Percentiles rank a stretch among this genome's conserved stretches.
Conservation (phyloP, 2,888 invertebrate genomes). For the Drosophila leonis region DNA sequence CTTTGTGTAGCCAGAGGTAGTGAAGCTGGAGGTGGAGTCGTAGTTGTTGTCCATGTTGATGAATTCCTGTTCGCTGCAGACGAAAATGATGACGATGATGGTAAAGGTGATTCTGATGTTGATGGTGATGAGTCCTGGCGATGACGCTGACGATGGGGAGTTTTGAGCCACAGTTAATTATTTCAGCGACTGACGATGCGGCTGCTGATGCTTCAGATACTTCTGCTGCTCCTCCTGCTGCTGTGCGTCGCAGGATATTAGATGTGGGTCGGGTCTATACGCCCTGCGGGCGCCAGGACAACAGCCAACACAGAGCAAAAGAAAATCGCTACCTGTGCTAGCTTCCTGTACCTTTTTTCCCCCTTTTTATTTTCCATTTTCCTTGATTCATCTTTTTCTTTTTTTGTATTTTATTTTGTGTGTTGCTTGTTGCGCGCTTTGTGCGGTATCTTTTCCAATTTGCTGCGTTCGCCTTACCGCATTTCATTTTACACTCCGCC, state of each 20-base stretch:
- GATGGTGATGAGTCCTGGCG: conserved; percentile 15
- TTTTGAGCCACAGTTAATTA: conserved; percentile 66
- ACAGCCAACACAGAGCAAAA: neutral
- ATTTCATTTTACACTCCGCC: conserved; percentile 17
- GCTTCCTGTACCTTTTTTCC: conserved; percentile 14
- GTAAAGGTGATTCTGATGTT: conserved; percentile 26
- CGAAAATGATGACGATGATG: conserved; percentile 24
- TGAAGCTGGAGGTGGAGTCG: conserved; percentile 13
- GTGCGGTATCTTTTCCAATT: conserved; percentile 61
- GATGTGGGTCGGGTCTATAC: conserved; percentile 37
- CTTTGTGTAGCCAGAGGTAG: conserved; percentile 5
- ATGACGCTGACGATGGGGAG: conserved; percentile 19
- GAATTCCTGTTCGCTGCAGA: conserved; percentile 63
- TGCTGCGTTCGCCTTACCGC: conserved; percentile 43
- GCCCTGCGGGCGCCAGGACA: conserved; percentile 29
- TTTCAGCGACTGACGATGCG: conserved; percentile 60
- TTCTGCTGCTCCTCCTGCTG: conserved; percentile 10
- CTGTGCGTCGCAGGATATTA: conserved; percentile 68
- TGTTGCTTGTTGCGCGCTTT: conserved; percentile 31
- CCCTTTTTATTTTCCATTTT: conserved; percentile 5
- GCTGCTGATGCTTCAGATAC: conserved; percentile 28
- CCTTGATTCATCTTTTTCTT: conserved; percentile 1
- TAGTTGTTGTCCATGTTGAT: conserved; percentile 56
- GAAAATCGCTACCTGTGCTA: conserved; percentile 45
- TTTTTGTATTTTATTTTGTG: conserved; percentile 14